Evolutionary conservation across 1,140 invertebrate genomes (phyloP), one percentile per base, ranked within the genome.

Genomic region (Palaemon carinicauda): DNA sequence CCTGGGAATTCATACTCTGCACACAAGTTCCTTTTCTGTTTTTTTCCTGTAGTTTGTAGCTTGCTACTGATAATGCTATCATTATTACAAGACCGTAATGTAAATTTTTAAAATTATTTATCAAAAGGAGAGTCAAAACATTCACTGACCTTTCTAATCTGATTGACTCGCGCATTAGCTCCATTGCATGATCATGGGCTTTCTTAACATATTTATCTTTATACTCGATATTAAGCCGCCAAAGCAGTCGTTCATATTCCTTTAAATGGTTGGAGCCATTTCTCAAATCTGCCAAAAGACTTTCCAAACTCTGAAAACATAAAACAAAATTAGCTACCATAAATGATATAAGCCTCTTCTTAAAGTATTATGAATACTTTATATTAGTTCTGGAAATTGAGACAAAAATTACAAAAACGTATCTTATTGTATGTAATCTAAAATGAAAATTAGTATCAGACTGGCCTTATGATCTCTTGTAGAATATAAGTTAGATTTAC

Each of bases 141-240:
- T 27, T 79, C 31, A 69, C 90, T 91, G 90, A 94, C 93, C 92
- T 92, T 33, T 93, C 92, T 69, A 95, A 93, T 79, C 94, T 93
- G 88, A 94, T 93, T 10, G 95, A 94, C 71, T 94, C 93, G 31
- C 93, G 91, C 1, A 92, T 92, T 53, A 96, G 91, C 90, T 94
- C 93, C 15, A 92, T 91, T 0, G 95, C 94, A 90, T 96, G 96
- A 88, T 93, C 92, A 83, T 94, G 91, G 1, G 95, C 95, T 27
- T 93, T 92, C 12, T 93, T 90, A 1, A 96, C 93, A 88, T 94
- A 95, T 82, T 94, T 94, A 27, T 94, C 92, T 88, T 92, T 92
- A 87, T 95, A 95, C 56, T 93, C 92, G 1, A 94, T 94, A 90
- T 95, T 95, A 1, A 95, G 90, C 89, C 93, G 93, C 54, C 93